phyloP scores from a whole-genome alignment of 2,888 invertebrate species.

The Incurvaria masculella region DNA sequence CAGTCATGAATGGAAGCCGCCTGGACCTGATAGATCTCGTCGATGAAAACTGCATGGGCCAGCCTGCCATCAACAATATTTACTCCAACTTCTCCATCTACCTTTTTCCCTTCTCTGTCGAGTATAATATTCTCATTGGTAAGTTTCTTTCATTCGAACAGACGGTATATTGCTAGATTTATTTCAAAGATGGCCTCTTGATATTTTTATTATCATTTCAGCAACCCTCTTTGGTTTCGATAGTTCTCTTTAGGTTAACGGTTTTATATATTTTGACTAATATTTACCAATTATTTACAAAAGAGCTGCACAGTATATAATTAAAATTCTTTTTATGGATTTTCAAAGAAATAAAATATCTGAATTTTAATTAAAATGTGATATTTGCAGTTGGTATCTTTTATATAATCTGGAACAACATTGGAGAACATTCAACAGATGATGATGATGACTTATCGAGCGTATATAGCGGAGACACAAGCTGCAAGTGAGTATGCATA shows the following conservation, averaged over 20 bases:
- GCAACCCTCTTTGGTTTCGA: too few relatives aligned
- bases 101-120: constrained; percentile 76
- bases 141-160: too few relatives aligned
- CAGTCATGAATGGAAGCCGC: constrained; percentile 15
- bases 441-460: constrained; percentile 28
- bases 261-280: too few relatives aligned
- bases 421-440: constrained; percentile 57
- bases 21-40: constrained; percentile 37
- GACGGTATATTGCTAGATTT: too few relatives aligned
- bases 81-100: constrained; percentile 67
- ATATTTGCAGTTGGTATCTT: constrained; percentile 61
- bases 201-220: not conserved
- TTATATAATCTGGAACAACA: constrained; percentile 72
- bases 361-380: too few relatives aligned
- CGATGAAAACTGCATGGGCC: constrained; percentile 43
- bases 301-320: too few relatives aligned
- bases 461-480: constrained; percentile 29
- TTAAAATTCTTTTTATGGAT: too few relatives aligned
- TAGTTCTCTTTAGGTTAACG: not conserved
- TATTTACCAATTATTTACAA: too few relatives aligned
- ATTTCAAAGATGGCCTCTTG: too few relatives aligned
- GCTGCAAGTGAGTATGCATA: constrained; percentile 35
- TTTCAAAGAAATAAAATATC: too few relatives aligned
- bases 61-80: constrained; percentile 43
- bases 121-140: constrained; percentile 77